These are phyloP conservation scores for Xestia xanthographa DNA, from an alignment of 2,888 invertebrate genomes.

Conservation along the genomic window DNA sequence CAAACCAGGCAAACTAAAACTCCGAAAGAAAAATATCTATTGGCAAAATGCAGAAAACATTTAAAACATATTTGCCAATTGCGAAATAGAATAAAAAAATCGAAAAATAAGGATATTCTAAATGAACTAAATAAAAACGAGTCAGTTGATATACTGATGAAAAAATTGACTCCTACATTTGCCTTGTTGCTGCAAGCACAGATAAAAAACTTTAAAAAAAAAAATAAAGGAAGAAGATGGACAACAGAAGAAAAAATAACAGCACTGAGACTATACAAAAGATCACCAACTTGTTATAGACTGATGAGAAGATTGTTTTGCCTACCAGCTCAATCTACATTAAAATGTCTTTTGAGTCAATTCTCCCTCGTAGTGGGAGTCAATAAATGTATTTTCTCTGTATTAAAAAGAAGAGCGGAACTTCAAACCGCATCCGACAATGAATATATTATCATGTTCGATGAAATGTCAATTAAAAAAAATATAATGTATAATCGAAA, in stretches of 20 bases:
- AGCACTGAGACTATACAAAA: background rate
- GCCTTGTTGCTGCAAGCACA: conserved; percentile 2
- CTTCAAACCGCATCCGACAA: background rate
- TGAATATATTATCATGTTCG: background rate
- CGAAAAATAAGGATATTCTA: background rate
- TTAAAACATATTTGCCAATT: too few species aligned
- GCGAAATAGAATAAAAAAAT: too few species aligned
- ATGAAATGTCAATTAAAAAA: background rate
- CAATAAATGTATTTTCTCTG: conserved; percentile 13
- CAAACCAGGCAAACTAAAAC: too few species aligned
- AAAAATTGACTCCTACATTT: conserved; percentile 4
- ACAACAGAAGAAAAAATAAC: background rate
- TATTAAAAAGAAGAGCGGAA: background rate
- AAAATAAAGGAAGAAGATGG: background rate
- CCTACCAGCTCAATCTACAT: conserved; percentile 3
- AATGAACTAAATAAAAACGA: background rate
- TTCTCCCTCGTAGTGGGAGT: conserved; percentile 1
- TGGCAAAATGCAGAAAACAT: too few species aligned
- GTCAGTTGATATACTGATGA: background rate
- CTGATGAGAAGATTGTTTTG: conserved; percentile 3
- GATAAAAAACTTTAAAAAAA: background rate
- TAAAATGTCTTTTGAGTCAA: conserved; percentile 1
- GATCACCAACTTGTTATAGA: background rate
- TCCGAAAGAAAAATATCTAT: too few species aligned
- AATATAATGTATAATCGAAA: background rate